Evolutionary conservation across 35 echinoderm and acorn worm genomes (phyloP), one percentile per base, ranked within the genome.

Genomic region (Eucidaris tribuloides): DNA sequence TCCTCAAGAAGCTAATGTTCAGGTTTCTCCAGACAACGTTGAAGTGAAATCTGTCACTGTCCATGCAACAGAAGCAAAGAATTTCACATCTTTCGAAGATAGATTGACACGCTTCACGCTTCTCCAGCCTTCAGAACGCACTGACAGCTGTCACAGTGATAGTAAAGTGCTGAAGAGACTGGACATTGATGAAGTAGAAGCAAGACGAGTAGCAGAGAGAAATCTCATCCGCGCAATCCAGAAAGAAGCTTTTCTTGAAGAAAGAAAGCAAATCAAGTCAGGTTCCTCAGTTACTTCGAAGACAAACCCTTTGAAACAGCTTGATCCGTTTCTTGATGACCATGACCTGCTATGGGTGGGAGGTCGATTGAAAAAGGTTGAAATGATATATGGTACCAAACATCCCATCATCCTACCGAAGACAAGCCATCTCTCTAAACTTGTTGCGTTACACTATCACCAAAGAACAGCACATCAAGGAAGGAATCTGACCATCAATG

Each of bases 381-480:
- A 52, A 52, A 52, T 52, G 48, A 52, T 52, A n/a, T 52, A 52
- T 52, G 48, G n/a, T 52, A n/a, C 9, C 9, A 52, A 52, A 52
- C 48, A 52, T 52, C 48, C 48, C n/a, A n/a, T 52, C 48, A 52
- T 52, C 48, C 48, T 52, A 52, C 48, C 48, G n/a, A 52, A 52
- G 48, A n/a, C 9, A 11, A 52, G 48, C 48, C 48, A 52, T n/a
- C 48, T 52, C 48, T 52, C 48, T 52, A 52, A 52, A 52, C 48
- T 7, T 84, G 74, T 24, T 55, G 76, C 20, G 42, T 95, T 39
- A 42, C 81, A 85, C 34, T 80, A 56, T 32, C 92, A 94, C 62
- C 15, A 89, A 7, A 1, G 58, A n/a, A 74, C 83, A 17, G 14
- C 77, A 39, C 86, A 90, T 58, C 71, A 94, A 89, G 82, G 81